Evolutionary conservation across 2,113 vertebrate species (phyloP).

Genomic region (Coptodon rendalli): DNA sequence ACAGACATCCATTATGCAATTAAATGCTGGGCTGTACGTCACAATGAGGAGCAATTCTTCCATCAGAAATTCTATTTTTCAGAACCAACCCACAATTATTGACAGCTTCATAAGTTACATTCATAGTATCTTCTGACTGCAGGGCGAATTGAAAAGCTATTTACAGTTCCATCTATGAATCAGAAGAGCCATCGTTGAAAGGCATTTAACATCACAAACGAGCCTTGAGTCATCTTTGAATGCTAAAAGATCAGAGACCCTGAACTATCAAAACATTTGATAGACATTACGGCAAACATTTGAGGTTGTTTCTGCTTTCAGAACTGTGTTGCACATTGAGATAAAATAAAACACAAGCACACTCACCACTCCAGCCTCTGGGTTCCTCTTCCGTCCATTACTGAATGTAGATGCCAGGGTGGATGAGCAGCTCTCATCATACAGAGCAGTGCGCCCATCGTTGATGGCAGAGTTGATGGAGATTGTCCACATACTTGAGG

Average conservation of each 20-base stretch:
- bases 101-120: conserved; percentile 1
- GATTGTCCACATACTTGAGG: conserved; percentile 99
- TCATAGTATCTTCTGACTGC: background rate
- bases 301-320: background rate
- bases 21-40: background rate
- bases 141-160: background rate
- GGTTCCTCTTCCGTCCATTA: conserved; percentile 96
- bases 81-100: background rate
- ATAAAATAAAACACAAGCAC: background rate
- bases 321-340: background rate
- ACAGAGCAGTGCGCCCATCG: conserved; percentile 91
- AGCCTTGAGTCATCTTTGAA: background rate
- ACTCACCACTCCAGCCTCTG: conserved; percentile 94
- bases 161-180: background rate
- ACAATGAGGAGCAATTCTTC: background rate
- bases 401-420: conserved; percentile 97
- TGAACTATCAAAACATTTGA: background rate
- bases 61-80: background rate
- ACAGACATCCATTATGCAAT: background rate
- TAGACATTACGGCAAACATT: background rate
- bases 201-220: background rate
- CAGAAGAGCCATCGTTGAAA: background rate
- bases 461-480: conserved; percentile 99
- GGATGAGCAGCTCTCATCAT: conserved; percentile 98
- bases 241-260: background rate